These are phyloP conservation scores for Dryobotodes eremita DNA, from an alignment of 2,888 invertebrate species.

Conservation along the genomic window DNA sequence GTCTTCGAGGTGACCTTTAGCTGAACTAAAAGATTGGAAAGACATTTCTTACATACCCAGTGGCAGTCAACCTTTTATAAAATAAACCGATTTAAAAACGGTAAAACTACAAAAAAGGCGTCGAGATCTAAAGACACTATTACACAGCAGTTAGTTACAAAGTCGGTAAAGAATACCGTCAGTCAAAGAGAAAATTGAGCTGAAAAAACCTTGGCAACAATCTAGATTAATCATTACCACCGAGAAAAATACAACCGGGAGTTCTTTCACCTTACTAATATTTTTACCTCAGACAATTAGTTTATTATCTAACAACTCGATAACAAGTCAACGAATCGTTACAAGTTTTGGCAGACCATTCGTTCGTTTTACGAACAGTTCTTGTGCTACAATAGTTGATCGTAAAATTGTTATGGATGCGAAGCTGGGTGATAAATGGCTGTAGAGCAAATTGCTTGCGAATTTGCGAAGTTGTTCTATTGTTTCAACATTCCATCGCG, in stretches of 20 bases:
- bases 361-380: conserved; percentile 6
- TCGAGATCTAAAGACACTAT: conserved; percentile 1
- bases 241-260: conserved; percentile 15
- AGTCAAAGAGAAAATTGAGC: conserved; percentile 29
- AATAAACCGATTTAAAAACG: conserved; percentile 13
- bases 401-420: conserved; percentile 28
- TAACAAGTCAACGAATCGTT: conserved; percentile 24
- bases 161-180: not conserved
- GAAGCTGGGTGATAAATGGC: conserved; percentile 2
- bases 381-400: conserved; percentile 9
- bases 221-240: conserved; percentile 1
- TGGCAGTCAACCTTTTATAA: not conserved
- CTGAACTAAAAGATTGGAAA: not conserved
- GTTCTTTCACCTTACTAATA: conserved; percentile 48
- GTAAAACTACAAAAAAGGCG: conserved; percentile 6
- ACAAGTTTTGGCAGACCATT: conserved; percentile 41
- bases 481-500: not conserved
- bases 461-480: not conserved
- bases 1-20: conserved; percentile 8
- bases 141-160: conserved; percentile 3
- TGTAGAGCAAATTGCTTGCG: conserved; percentile 1
- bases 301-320: conserved; percentile 35
- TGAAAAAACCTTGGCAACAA: conserved; percentile 40
- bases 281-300: conserved; percentile 37
- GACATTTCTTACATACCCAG: not conserved